Conservation (phyloP, 2,113 vertebrate species). For the Saiga tatarica region DNA sequence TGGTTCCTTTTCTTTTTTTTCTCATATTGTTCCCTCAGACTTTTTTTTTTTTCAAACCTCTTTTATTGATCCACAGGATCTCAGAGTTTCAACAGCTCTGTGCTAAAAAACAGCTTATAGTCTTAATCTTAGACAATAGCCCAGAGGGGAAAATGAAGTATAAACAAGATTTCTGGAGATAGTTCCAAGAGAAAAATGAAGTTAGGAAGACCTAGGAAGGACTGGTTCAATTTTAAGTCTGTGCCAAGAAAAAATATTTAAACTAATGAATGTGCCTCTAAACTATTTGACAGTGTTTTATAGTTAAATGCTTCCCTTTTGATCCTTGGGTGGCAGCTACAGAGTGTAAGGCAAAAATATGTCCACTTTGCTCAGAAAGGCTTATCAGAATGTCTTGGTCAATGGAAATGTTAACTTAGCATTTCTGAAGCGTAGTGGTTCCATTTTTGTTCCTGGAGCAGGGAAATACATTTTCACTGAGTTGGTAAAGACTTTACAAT, state of each 20-base stretch:
- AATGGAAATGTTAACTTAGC: not conserved
- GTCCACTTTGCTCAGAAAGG: not conserved
- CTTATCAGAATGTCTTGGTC: not conserved
- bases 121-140: not conserved
- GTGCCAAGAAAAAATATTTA: conserved; percentile 15
- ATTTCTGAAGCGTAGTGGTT: not conserved
- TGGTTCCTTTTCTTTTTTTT: not conserved
- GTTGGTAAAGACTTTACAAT: not conserved
- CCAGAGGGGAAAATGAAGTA: not conserved
- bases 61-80: not conserved
- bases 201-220: not conserved
- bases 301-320: not conserved
- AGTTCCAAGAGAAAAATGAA: not conserved
- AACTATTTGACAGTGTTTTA: conserved; percentile 22
- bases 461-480: not conserved
- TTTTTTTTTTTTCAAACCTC: not conserved
- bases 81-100: not conserved
- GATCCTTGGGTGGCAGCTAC: not conserved
- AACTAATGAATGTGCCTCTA: not conserved
- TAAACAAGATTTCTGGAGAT: conserved; percentile 26
- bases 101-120: not conserved
- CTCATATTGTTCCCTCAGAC: not conserved
- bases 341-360: not conserved
- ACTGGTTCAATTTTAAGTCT: not conserved
- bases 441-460: not conserved